phyloP scores from a whole-genome alignment of 2,797 vertebrate species.

The Nannoperca obscura region DNA sequence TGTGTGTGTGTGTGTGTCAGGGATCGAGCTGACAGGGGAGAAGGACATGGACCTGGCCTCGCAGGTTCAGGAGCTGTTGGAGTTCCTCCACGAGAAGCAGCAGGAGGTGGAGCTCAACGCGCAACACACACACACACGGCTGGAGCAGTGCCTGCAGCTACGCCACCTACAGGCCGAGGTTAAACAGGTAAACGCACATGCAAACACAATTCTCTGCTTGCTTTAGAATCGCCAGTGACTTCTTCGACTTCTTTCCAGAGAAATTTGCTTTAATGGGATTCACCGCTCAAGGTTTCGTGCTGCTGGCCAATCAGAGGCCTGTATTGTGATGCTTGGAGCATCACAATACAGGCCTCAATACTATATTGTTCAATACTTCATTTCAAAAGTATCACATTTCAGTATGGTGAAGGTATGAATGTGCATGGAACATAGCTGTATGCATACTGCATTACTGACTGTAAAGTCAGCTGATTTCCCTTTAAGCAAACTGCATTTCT shows the following conservation, averaged over 20 bases:
- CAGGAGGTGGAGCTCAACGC: constrained; percentile 95
- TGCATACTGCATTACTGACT: too few relatives aligned
- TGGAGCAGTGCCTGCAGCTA: constrained; percentile 96
- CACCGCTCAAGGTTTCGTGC: neutral
- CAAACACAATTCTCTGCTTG: neutral
- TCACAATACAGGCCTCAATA: too few relatives aligned
- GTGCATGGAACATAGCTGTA: too few relatives aligned
- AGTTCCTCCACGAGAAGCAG: constrained; percentile 98
- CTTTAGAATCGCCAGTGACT: neutral
- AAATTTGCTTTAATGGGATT: neutral
- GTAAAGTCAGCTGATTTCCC: neutral
- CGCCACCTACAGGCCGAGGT: constrained; percentile 97
- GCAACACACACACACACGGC: constrained; percentile 92
- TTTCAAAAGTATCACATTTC: neutral
- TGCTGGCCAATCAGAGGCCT: neutral
- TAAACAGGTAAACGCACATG: constrained; percentile 89
- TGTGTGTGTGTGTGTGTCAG: constrained; percentile 75
- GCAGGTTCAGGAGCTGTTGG: constrained; percentile 96
- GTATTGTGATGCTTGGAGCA: neutral
- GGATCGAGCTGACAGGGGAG: constrained; percentile 97
- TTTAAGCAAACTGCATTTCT: constrained; percentile 1
- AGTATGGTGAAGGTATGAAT: neutral
- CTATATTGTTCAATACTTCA: neutral
- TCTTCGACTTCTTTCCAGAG: neutral
- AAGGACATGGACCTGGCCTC: constrained; percentile 97